A percentile compares a stretch with the other conserved stretches of the same genome.
Evolutionary conservation across 2,888 invertebrate species (phyloP).

Genomic region (Noctua pronuba): DNA sequence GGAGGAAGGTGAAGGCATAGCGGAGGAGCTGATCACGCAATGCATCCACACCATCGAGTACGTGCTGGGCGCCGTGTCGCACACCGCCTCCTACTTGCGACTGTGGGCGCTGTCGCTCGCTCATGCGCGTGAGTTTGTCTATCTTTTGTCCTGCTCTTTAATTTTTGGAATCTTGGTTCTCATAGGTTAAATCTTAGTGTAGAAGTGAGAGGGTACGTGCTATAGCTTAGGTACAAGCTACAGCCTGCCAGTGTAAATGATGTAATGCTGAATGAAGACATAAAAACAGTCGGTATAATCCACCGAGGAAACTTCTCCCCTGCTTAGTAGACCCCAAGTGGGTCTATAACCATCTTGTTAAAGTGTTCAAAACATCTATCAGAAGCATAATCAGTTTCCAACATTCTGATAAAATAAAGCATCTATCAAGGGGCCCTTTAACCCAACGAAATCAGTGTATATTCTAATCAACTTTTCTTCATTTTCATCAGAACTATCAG

Average conservation of each 20-base stretch:
- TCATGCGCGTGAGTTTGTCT: slow-evolving; percentile 93
- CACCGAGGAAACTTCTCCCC: not conserved
- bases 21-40: slow-evolving; percentile 95
- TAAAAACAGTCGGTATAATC: not conserved
- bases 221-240: not conserved
- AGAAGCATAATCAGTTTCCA: not conserved
- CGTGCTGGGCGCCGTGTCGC: slow-evolving; percentile 96
- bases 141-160: not conserved
- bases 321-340: not conserved
- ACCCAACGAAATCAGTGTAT: not conserved
- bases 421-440: not conserved
- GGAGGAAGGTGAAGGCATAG: slow-evolving; percentile 89
- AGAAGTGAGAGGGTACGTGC: not conserved
- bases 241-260: not conserved
- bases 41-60: slow-evolving; percentile 97
- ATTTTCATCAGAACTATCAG: slow-evolving; percentile 92
- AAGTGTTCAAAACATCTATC: not conserved
- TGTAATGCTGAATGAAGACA: not conserved
- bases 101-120: slow-evolving; percentile 97
- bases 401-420: not conserved
- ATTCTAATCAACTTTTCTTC: not conserved
- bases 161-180: not conserved
- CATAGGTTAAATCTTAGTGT: not conserved
- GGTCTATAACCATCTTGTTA: not conserved
- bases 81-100: slow-evolving; percentile 97